Conservation (phyloP, 2,888 invertebrate species). For the Lycia hirtaria region DNA sequence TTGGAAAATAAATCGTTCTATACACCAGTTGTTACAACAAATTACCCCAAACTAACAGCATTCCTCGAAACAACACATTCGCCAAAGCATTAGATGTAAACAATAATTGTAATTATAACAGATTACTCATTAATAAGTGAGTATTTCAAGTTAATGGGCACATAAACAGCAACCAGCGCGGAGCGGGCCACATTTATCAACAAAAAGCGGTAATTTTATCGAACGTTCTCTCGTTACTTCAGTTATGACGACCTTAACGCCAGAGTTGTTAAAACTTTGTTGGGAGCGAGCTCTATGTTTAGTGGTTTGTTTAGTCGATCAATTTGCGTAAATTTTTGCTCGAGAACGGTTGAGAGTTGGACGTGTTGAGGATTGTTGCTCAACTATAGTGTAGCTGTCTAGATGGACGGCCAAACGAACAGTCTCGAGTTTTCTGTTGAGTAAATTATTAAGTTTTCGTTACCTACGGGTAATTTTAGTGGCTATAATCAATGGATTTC, state of each 20-base stretch:
- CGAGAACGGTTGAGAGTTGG: constrained; percentile 33
- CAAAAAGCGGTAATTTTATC: constrained; percentile 81
- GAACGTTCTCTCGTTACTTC: constrained; percentile 67
- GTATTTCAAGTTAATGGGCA: constrained; percentile 80
- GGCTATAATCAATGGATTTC: too few species aligned
- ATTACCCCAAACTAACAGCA: background rate
- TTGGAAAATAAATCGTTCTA: background rate
- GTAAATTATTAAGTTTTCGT: too few species aligned
- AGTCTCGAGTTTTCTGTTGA: background rate
- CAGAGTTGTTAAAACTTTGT: constrained; percentile 61
- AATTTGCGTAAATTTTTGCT: constrained; percentile 47
- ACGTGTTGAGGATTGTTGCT: constrained; percentile 29
- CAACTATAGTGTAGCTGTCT: constrained; percentile 18
- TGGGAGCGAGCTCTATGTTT: constrained; percentile 52
- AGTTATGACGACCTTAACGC: constrained; percentile 66
- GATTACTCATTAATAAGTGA: constrained; percentile 81
- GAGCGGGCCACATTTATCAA: constrained; percentile 72
- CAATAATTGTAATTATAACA: constrained; percentile 74
- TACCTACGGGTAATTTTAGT: too few species aligned
- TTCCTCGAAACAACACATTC: constrained; percentile 13
- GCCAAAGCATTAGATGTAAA: constrained; percentile 51
- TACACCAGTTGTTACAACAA: background rate
- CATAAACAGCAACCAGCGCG: constrained; percentile 78
- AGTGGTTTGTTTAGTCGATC: constrained; percentile 54
- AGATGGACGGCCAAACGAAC: background rate